A percentile compares a stretch with the other conserved stretches of the same genome.
phyloP scores from a whole-genome alignment of 2,113 vertebrate species.

The Leptobrachium leishanense region DNA sequence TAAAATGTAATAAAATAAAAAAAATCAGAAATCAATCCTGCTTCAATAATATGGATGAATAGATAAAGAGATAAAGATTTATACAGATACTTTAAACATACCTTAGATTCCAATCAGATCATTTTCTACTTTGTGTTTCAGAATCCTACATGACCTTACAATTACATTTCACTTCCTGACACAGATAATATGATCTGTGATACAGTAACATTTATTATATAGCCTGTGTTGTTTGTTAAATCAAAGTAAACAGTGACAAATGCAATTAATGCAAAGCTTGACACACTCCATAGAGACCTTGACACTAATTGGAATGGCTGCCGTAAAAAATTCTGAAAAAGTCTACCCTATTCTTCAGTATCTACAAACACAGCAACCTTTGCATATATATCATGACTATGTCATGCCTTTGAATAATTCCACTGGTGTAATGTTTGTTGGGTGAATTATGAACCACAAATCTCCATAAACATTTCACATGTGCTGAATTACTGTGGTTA shows the following conservation, averaged over 20 bases:
- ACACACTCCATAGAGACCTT: not conserved
- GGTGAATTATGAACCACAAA: not conserved
- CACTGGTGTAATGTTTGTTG: not conserved
- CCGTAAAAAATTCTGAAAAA: constrained; percentile 8
- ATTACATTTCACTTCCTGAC: too few species aligned
- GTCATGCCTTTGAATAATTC: not conserved
- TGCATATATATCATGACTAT: constrained; percentile 9
- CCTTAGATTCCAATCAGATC: too few species aligned
- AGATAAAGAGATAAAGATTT: too few species aligned
- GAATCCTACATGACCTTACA: too few species aligned
- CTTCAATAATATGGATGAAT: too few species aligned
- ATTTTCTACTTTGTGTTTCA: too few species aligned
- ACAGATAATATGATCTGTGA: too few species aligned
- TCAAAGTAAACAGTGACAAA: not conserved
- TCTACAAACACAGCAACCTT: not conserved
- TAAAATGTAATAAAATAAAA: too few species aligned
- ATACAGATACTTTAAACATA: too few species aligned
- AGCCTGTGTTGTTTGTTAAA: not conserved
- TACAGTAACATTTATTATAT: not conserved
- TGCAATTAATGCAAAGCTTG: not conserved
- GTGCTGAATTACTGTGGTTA: not conserved
- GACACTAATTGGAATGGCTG: constrained; percentile 3
- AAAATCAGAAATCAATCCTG: too few species aligned
- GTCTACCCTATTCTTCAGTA: not conserved
- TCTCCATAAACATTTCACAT: not conserved